These are phyloP conservation scores for Eupithecia vulgata DNA, from an alignment of 2,888 invertebrate genomes.

Conservation along the genomic window DNA sequence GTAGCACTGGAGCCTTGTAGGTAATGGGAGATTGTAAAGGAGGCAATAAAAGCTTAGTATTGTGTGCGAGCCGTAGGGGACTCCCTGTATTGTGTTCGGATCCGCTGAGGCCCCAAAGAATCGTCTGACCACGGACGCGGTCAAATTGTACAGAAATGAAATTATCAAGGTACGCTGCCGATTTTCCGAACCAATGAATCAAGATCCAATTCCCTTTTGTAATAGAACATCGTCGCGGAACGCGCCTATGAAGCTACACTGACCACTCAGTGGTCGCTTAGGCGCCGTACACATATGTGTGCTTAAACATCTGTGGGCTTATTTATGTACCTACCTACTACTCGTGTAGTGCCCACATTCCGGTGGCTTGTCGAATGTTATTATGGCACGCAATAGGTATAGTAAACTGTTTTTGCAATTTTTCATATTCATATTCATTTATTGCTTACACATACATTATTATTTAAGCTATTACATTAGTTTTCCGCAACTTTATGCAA, in stretches of 20 bases:
- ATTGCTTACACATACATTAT: too few species aligned
- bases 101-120: conserved; percentile 79
- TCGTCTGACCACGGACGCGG: conserved; percentile 82
- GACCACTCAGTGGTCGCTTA: conserved; percentile 78
- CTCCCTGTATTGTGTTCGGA: conserved; percentile 78
- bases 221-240: conserved; percentile 84
- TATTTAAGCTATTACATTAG: too few species aligned
- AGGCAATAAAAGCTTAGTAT: conserved; percentile 84
- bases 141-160: conserved; percentile 85
- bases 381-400: conserved; percentile 59
- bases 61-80: conserved; percentile 81
- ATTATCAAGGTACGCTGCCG: conserved; percentile 85
- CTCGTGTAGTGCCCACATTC: conserved; percentile 54
- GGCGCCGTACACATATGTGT: conserved; percentile 61
- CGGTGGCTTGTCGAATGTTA: conserved; percentile 57
- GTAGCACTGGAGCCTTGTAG: conserved; percentile 75
- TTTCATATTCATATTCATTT: too few species aligned
- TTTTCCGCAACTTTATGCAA: conserved; percentile 37
- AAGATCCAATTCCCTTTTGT: conserved; percentile 85
- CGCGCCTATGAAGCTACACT: conserved; percentile 79
- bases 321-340: conserved; percentile 55
- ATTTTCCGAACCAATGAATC: conserved; percentile 85
- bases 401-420: conserved; percentile 54
- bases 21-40: conserved; percentile 84
- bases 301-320: conserved; percentile 45